Evolutionary conservation across 2,888 invertebrate genomes (phyloP).

Genomic region (Allophyes oxyacanthae): DNA sequence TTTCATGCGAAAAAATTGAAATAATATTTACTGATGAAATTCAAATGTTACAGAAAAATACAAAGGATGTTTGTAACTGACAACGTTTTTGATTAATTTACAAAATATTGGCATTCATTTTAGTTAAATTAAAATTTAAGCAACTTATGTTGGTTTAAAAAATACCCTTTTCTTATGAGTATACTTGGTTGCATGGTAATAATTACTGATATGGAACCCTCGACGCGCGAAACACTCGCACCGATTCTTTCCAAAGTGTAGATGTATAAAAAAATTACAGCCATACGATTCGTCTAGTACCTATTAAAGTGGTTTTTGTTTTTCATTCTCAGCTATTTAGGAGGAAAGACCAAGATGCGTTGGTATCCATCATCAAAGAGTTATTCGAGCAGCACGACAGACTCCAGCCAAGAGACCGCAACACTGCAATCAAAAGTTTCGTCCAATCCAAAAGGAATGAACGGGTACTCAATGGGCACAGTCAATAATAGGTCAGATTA

Average conservation of each 20-base stretch:
- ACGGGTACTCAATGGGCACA: slow-evolving; percentile 14
- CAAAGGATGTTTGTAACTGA: too few species aligned
- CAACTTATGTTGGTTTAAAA: too few species aligned
- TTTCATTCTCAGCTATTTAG: slow-evolving; percentile 35
- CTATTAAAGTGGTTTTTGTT: neutral
- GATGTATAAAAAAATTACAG: neutral
- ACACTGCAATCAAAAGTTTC: slow-evolving; percentile 57
- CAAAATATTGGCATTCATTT: too few species aligned
- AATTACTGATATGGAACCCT: too few species aligned
- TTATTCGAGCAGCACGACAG: slow-evolving; percentile 56
- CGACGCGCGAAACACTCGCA: too few species aligned
- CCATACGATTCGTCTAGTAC: neutral
- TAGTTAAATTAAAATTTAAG: too few species aligned
- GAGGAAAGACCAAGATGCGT: slow-evolving; percentile 18
- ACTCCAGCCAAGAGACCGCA: slow-evolving; percentile 61
- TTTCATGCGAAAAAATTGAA: too few species aligned
- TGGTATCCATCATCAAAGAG: slow-evolving; percentile 60
- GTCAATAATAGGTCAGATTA: slow-evolving; percentile 12
- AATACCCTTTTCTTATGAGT: too few species aligned
- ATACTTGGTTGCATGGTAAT: too few species aligned
- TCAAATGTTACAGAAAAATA: too few species aligned
- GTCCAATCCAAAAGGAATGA: slow-evolving; percentile 61
- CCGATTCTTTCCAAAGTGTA: neutral
- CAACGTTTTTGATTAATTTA: too few species aligned
- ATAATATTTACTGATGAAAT: too few species aligned